A percentile compares a stretch with the other conserved stretches of the same genome.
phyloP scores from a whole-genome alignment of 2,888 invertebrate genomes.

The Diarsia rubi region DNA sequence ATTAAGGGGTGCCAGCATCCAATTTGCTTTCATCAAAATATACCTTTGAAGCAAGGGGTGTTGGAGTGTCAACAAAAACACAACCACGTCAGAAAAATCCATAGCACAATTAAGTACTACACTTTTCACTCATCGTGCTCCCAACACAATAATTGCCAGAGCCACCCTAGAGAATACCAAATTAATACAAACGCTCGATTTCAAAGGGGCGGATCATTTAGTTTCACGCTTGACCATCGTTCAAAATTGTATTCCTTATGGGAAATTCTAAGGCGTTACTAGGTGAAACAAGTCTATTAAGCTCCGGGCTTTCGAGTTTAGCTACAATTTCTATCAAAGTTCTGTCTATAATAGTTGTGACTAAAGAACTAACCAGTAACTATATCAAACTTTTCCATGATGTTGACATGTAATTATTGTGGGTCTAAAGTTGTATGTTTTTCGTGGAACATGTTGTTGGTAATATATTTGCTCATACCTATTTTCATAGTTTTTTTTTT shows the following conservation, averaged over 20 bases:
- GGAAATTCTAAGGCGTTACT: constrained; percentile 15
- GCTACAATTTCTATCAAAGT: not conserved
- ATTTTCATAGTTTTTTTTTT: no score
- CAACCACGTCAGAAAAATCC: not conserved
- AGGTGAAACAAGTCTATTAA: constrained; percentile 2
- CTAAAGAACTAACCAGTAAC: no score
- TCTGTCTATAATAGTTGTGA: no score
- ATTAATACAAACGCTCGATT: constrained; percentile 3
- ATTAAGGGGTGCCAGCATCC: not conserved
- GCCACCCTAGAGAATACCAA: constrained; percentile 23
- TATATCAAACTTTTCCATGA: no score
- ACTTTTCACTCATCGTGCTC: constrained; percentile 4
- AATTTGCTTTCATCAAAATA: constrained; percentile 1
- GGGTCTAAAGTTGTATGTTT: no score
- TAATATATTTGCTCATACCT: no score
- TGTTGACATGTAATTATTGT: no score
- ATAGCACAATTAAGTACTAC: no score
- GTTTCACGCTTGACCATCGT: constrained; percentile 25
- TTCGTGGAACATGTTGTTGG: no score
- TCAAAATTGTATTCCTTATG: constrained; percentile 28
- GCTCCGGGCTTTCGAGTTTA: not conserved
- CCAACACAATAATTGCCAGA: not conserved
- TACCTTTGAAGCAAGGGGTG: not conserved
- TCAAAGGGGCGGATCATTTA: constrained; percentile 15
- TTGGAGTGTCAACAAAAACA: not conserved